Percentiles rank a stretch among this genome's conserved stretches.
phyloP scores from a whole-genome alignment of 2,888 invertebrate species.

The Amaurobius ferox region DNA sequence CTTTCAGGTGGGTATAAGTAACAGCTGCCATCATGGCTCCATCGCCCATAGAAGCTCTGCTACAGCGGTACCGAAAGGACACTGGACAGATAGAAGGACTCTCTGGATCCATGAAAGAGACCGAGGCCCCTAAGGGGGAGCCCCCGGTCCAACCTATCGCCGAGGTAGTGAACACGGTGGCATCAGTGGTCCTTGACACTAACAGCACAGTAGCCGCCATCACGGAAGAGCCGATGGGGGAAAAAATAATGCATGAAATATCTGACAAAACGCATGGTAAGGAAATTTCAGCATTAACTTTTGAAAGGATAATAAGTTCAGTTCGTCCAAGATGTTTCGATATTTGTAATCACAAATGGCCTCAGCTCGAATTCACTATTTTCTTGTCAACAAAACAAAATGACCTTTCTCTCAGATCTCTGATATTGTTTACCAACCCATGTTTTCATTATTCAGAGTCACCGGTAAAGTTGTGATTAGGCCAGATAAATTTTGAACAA shows the following conservation, averaged over 20 bases:
- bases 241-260: conserved; percentile 60
- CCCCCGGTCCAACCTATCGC: not conserved
- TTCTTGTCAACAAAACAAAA: too few species aligned
- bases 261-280: conserved; percentile 63
- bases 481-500: too few species aligned
- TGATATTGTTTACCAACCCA: too few species aligned
- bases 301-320: too few species aligned
- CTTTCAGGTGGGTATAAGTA: conserved; percentile 20
- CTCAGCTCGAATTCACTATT: too few species aligned
- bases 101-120: not conserved
- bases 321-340: too few species aligned
- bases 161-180: not conserved
- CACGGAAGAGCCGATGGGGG: conserved; percentile 48
- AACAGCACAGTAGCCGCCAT: not conserved
- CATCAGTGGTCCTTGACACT: not conserved
- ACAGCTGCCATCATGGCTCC: conserved; percentile 30
- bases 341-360: too few species aligned
- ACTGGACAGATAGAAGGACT: conserved; percentile 2
- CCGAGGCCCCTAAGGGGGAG: conserved; percentile 25
- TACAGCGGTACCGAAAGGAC: conserved; percentile 39
- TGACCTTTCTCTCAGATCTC: too few species aligned
- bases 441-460: too few species aligned
- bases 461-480: too few species aligned
- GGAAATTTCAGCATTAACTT: too few species aligned
- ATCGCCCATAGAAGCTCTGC: conserved; percentile 24